Conservation (phyloP, 2,888 invertebrate genomes). For the Sisyra nigra region DNA sequence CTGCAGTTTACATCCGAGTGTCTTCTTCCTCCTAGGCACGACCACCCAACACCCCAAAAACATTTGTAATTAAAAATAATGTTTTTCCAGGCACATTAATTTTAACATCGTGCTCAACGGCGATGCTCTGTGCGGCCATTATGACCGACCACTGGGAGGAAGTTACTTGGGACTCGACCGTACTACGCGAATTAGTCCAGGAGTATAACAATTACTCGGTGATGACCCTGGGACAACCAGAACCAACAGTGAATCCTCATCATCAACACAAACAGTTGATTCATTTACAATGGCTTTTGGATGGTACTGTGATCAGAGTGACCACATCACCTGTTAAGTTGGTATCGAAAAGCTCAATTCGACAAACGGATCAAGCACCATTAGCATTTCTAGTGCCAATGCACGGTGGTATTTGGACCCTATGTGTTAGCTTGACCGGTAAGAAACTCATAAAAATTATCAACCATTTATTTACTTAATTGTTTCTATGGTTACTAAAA, state of each 20-base stretch:
- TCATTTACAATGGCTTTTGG: slow-evolving; percentile 53
- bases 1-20: slow-evolving; percentile 44
- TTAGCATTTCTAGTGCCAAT: slow-evolving; percentile 64
- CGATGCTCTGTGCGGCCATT: slow-evolving; percentile 68
- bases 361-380: slow-evolving; percentile 18
- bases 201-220: slow-evolving; percentile 40
- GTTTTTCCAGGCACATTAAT: slow-evolving; percentile 33
- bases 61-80: too few relatives aligned
- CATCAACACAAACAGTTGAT: slow-evolving; percentile 10
- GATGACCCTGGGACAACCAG: slow-evolving; percentile 4
- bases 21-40: slow-evolving; percentile 7
- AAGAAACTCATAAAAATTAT: slow-evolving; percentile 16
- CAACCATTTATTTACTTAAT: background rate
- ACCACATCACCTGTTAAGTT: slow-evolving; percentile 15
- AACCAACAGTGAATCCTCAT: slow-evolving; percentile 3
- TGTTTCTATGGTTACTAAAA: too few relatives aligned
- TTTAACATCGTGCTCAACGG: slow-evolving; percentile 60
- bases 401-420: slow-evolving; percentile 84
- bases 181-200: slow-evolving; percentile 34
- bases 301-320: slow-evolving; percentile 55
- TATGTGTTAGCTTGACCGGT: slow-evolving; percentile 72
- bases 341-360: slow-evolving; percentile 1
- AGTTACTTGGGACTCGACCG: slow-evolving; percentile 58
- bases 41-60: background rate
- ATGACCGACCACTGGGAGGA: slow-evolving; percentile 88